Base-by-base conservation (phyloP, 2,888 invertebrate genomes). In the Camptogramma bilineatum region DNA sequence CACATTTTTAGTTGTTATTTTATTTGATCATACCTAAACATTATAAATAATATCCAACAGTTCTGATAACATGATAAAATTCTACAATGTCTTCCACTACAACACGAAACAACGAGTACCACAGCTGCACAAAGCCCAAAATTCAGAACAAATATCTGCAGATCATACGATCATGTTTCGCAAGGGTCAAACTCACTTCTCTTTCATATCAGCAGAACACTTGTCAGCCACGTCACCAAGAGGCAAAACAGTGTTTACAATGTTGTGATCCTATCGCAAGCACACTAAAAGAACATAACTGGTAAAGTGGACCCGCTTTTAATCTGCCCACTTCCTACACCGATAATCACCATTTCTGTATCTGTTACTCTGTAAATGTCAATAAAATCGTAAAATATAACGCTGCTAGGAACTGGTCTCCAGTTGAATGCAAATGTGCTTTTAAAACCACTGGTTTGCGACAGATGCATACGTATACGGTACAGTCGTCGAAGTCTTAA, bases 231-330 rank as follows among this genome's bases (percentile, higher is more conserved):
- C 21, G 21, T 21, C 10, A 31, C 31, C 9, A 9, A 31, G 8
- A 9, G 10, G 1, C 0, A 31, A 13, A 13, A 13, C 1, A 39
- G 34, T 13, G 13, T 39, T 39, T 39, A 39, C 34, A 39, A 39
- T 39, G 13, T 39, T 10, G 28, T 28, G 10, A 34, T 56, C 21
- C 48, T 42, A 55, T 66, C 50, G 55, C 62, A 50, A 44, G 50
- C 44, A 52, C 60, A 64, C 70, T 61, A 68, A 69, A 70, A 52
- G 59, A 44, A 16, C 7, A 52, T 51, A 73, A 75, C 72, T 69
- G 34, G 78, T 77, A 74, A 81, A 79, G 78, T 80, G 80, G 69
- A 73, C 81, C 64, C 71, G 79, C 78, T 77, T 76, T 76, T 79
- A 78, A 80, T 79, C 78, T 73, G 62, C 62, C 65, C 59, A 70